These are phyloP conservation scores for Pachymerium ferrugineum DNA, from an alignment of 2,888 invertebrate species.

Conservation along the genomic window DNA sequence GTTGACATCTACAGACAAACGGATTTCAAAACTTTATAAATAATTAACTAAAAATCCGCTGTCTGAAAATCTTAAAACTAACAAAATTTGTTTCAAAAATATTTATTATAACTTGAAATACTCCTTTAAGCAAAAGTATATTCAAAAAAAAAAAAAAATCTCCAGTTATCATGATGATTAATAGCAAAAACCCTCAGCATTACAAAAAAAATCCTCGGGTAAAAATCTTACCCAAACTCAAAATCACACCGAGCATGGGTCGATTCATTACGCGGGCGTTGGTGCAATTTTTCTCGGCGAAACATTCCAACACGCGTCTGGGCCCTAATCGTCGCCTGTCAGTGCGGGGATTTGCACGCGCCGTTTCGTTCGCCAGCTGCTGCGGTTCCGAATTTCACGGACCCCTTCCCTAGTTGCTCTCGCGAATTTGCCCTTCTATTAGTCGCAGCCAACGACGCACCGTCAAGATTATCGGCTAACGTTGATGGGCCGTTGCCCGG, in stretches of 20 bases:
- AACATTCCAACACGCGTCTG: neutral
- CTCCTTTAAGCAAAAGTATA: too few relatives aligned
- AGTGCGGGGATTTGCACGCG: conserved; percentile 2
- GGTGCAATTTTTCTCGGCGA: neutral
- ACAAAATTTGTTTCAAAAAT: too few relatives aligned
- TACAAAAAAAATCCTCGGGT: neutral
- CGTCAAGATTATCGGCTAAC: conserved; percentile 2
- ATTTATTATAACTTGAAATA: too few relatives aligned
- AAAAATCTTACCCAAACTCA: neutral
- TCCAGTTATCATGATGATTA: too few relatives aligned
- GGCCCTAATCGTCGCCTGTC: neutral
- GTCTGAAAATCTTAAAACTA: too few relatives aligned
- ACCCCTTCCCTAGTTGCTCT: too few relatives aligned
- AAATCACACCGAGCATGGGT: neutral
- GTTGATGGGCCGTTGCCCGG: neutral
- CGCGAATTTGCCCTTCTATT: neutral
- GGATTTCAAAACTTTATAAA: too few relatives aligned
- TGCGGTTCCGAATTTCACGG: conserved; percentile 2
- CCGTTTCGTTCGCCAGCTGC: neutral
- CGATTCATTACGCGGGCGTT: neutral
- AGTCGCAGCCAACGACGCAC: neutral
- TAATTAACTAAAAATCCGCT: too few relatives aligned
- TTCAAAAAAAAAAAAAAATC: too few relatives aligned
- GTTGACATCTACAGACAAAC: too few relatives aligned
- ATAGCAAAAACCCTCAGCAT: neutral